A percentile compares a stretch with the other conserved stretches of the same genome.
Conservation (phyloP, 2,888 invertebrate genomes). For the Lordiphosa andalusiaca region DNA sequence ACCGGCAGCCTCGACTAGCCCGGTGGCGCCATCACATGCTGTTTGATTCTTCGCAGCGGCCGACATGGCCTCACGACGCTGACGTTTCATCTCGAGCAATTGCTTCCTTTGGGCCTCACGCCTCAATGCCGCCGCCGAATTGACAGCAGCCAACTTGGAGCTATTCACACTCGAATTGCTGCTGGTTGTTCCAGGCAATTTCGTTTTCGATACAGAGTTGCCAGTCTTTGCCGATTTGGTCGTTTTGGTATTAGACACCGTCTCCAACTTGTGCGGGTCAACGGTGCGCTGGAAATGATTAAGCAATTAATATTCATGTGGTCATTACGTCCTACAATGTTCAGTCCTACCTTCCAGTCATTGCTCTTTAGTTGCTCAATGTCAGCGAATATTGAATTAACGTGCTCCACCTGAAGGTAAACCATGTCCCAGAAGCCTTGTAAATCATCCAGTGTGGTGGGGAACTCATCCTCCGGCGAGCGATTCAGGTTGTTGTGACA, state of each 20-base stretch:
- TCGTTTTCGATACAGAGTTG: slow-evolving; percentile 46
- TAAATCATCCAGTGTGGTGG: slow-evolving; percentile 93
- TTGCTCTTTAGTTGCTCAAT: slow-evolving; percentile 84
- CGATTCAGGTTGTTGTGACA: slow-evolving; percentile 86
- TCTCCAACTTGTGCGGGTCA: slow-evolving; percentile 10
- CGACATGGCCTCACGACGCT: slow-evolving; percentile 76
- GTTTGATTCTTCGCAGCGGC: slow-evolving; percentile 30
- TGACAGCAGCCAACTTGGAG: slow-evolving; percentile 45
- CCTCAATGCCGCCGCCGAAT: slow-evolving; percentile 81
- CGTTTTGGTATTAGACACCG: slow-evolving; percentile 33
- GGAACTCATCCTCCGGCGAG: slow-evolving; percentile 89
- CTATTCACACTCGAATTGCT: slow-evolving; percentile 43
- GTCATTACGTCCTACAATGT: neutral
- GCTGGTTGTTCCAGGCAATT: slow-evolving; percentile 32
- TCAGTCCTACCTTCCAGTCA: slow-evolving; percentile 83
- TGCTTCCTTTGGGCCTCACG: slow-evolving; percentile 88
- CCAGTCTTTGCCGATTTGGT: slow-evolving; percentile 60
- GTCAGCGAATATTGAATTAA: slow-evolving; percentile 88
- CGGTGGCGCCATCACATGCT: slow-evolving; percentile 24
- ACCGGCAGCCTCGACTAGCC: slow-evolving; percentile 25
- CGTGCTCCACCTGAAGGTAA: slow-evolving; percentile 92
- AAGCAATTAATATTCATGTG: neutral
- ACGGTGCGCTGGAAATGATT: slow-evolving; percentile 32
- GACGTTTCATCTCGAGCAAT: slow-evolving; percentile 85
- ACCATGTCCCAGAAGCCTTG: slow-evolving; percentile 99